Base-by-base conservation (phyloP, 2,797 vertebrate species). In the Enteromius anoplus region DNA sequence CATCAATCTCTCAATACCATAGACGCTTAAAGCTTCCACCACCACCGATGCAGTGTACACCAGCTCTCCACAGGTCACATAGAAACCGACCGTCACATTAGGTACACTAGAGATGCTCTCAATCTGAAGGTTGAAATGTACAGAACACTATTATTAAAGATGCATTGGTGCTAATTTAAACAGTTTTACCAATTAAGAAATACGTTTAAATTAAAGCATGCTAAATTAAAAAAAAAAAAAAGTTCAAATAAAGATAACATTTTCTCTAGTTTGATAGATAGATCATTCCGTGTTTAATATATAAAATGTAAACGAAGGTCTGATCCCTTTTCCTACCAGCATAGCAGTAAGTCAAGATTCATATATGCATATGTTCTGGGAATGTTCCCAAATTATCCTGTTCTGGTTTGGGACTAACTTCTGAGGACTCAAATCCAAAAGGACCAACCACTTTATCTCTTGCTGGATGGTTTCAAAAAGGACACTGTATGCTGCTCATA, bases 61-160 rank as follows among this genome's bases (percentile, higher is more conserved):
- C 85, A 94, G 89, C 70, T 94, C 94, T 55, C 93, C 96, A 80
- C 91, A 90, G 0, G 94, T 95, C 80, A 97, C 97, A 0, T 97
- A 99, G 92, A 98, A 99, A 58, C 96, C 97, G 68, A 98, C 93
- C 0, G 97, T 98, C 88, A 99, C 88, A 5, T 99, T 99, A 81
- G 94, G 94, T 21, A 96, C 94, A 26, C 96, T 92, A 70, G 94
- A 94, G 37, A 96, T 93, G 45, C 92, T 95, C 91, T 95, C 94
- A 86, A 96, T 91, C 95, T 96, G 88, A 64, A 65, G 40, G 4
- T 47, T 5, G 10, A 75, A 34, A 32, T 12, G 9, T 4, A 62
- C 37, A 77, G 26, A 14, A 77, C 37, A 62, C 14, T 62, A 8
- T 19, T 21, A 37, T 58, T 23, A 58, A 75, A 40, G 3, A 34